Evolutionary conservation across 2,888 invertebrate genomes (phyloP).

Genomic region (Ophioninae sp.): DNA sequence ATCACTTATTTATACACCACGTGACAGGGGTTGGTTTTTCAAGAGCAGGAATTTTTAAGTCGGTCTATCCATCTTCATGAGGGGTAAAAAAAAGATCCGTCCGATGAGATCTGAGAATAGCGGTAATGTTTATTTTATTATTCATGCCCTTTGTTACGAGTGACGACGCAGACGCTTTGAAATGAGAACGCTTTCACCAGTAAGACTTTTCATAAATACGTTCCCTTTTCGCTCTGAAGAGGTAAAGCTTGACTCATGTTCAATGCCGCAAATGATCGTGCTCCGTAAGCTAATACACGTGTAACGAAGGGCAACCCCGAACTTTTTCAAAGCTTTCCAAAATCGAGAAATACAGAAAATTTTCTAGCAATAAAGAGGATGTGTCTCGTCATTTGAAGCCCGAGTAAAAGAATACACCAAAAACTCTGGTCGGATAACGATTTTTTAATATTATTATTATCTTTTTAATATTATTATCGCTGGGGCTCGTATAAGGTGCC

Average conservation of each 20-base stretch:
- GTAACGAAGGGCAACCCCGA: background rate
- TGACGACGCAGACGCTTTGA: constrained; percentile 15
- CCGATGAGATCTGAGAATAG: constrained; percentile 27
- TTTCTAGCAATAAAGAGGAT: constrained; percentile 14
- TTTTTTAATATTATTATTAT: constrained; percentile 34
- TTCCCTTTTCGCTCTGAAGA: background rate
- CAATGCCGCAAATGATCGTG: constrained; percentile 26
- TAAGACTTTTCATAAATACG: constrained; percentile 44
- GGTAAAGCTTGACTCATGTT: background rate
- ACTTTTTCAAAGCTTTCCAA: constrained; percentile 2
- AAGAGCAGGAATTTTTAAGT: constrained; percentile 31
- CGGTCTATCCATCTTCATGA: constrained; percentile 11
- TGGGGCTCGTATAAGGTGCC: background rate
- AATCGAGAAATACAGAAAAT: constrained; percentile 7
- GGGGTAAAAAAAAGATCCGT: constrained; percentile 15
- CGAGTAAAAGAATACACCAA: background rate
- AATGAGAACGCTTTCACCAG: constrained; percentile 17
- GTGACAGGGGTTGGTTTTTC: constrained; percentile 12
- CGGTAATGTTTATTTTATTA: constrained; percentile 50
- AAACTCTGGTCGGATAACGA: constrained; percentile 16
- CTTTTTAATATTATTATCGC: constrained; percentile 4
- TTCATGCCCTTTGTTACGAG: constrained; percentile 51
- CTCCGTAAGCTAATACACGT: background rate
- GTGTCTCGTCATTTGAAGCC: background rate
- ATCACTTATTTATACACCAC: constrained; percentile 45